Percentiles rank a stretch among this genome's conserved stretches.
These are phyloP conservation scores for Tribolium freemani DNA, from an alignment of 2,888 invertebrate species.

Conservation along the genomic window DNA sequence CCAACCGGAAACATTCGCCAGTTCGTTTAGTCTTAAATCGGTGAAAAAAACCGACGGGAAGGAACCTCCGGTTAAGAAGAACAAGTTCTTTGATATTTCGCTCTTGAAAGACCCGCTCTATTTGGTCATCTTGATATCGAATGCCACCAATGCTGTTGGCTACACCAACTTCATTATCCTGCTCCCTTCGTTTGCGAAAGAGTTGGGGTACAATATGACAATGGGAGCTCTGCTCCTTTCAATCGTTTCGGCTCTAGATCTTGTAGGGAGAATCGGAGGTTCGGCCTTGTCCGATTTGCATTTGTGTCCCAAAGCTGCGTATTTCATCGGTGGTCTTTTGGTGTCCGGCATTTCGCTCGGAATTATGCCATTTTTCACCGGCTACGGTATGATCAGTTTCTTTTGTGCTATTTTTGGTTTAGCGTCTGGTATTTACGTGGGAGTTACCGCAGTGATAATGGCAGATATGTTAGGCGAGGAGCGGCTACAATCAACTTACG, in stretches of 20 bases:
- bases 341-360: slow-evolving; percentile 83
- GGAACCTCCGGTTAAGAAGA: slow-evolving; percentile 64
- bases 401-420: slow-evolving; percentile 85
- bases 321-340: slow-evolving; percentile 84
- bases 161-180: slow-evolving; percentile 90
- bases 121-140: slow-evolving; percentile 85
- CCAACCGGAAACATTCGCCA: slow-evolving; percentile 83
- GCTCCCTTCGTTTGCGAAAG: slow-evolving; percentile 82
- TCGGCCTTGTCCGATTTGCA: slow-evolving; percentile 86
- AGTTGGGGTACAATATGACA: slow-evolving; percentile 79
- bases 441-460: slow-evolving; percentile 90
- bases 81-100: slow-evolving; percentile 82
- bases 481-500: slow-evolving; percentile 87
- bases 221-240: slow-evolving; percentile 82
- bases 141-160: slow-evolving; percentile 88
- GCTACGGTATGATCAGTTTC: slow-evolving; percentile 76
- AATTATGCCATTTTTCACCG: slow-evolving; percentile 77
- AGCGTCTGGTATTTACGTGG: slow-evolving; percentile 88
- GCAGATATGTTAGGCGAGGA: slow-evolving; percentile 89
- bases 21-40: slow-evolving; percentile 82
- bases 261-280: slow-evolving; percentile 87
- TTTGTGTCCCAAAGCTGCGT: slow-evolving; percentile 83
- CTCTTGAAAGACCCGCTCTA: slow-evolving; percentile 85
- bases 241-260: slow-evolving; percentile 84
- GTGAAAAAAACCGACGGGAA: slow-evolving; percentile 67